Base-by-base conservation (phyloP, 2,797 vertebrate species). In the Mus caroli region DNA sequence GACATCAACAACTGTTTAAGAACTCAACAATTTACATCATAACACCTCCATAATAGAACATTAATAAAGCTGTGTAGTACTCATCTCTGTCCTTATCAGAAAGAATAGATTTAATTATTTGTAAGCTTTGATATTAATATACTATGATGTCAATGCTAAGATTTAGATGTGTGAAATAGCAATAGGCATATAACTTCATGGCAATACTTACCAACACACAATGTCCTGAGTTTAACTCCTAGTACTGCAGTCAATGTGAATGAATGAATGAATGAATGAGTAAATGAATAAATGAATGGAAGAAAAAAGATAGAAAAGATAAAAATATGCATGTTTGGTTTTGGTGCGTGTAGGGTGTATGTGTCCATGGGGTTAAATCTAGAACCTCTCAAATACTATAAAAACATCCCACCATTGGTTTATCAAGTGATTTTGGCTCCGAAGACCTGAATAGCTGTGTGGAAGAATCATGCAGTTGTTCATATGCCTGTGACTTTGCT, bases 371-470 rank as follows among this genome's bases (percentile, higher is more conserved):
- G 24, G 26, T 75, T 56, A 24, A 87, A 67, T 20, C 20, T 1
- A 60, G 4, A 28, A 34, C 13, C 11, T 76, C 40, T 15, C 28
- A 76, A 10, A 46, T 76, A 28, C 37, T 58, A 88, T 54, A 13
- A 75, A 60, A 88, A 40, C 71, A 60, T 31, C 14, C 19, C 60
- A 24, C 8, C 4, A 20, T 1, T 89, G 67, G 2, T 22, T 50
- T 54, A 46, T 83, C 31, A 13, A 14, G 1, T 82, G 19, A 20
- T 24, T 85, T 89, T 54, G 34, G 6, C 52, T 90, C 64, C 80
- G 76, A 76, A 94, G 37, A 75, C 56, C 52, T 82, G 78, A 84
- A 62, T 64, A 95, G 75, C 46, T 43, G 12, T 85, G 60, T 95
- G 11, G 50, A 84, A 85, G 19, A 80, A 50, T 46, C 58, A 60